These are phyloP conservation scores for Littorina saxatilis DNA, from an alignment of 1,140 invertebrate genomes.

Conservation along the genomic window DNA sequence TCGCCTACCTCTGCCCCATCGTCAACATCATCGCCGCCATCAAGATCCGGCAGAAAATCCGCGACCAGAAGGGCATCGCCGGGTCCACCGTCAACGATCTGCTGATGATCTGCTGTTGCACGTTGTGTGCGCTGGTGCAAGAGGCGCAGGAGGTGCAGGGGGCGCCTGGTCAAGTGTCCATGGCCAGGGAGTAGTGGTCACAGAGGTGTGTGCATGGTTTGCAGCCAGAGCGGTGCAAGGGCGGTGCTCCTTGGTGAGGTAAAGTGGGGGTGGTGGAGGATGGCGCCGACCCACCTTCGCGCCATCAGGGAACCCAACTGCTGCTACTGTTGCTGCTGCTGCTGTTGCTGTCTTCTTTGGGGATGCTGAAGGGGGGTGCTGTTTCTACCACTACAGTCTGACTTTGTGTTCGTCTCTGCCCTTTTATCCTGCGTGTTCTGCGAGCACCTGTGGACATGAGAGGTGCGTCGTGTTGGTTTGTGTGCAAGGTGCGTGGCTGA, in stretches of 20 bases:
- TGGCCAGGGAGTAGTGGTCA: slow-evolving; percentile 59
- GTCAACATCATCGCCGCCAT: slow-evolving; percentile 59
- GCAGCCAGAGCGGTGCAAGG: background rate
- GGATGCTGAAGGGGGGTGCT: background rate
- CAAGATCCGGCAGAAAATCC: slow-evolving; percentile 70
- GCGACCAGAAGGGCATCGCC: slow-evolving; percentile 67
- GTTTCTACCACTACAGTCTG: background rate
- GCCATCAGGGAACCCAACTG: too few relatives aligned
- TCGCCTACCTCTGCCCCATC: slow-evolving; percentile 61
- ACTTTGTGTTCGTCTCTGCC: too few relatives aligned
- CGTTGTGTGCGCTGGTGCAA: slow-evolving; percentile 69
- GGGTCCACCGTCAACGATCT: slow-evolving; percentile 67
- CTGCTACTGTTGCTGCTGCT: too few relatives aligned
- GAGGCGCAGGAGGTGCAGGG: slow-evolving; percentile 70
- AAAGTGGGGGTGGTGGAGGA: background rate
- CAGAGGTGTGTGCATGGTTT: background rate
- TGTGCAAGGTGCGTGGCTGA: too few relatives aligned
- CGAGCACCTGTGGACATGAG: too few relatives aligned
- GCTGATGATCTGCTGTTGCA: slow-evolving; percentile 65
- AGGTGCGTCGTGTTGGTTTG: too few relatives aligned
- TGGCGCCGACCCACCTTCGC: background rate
- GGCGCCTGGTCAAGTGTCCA: slow-evolving; percentile 49
- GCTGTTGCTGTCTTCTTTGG: background rate
- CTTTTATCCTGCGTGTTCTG: too few relatives aligned
- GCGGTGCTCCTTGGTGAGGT: background rate